Percentiles rank a stretch among this genome's conserved stretches.
These are phyloP conservation scores for Cyphomyrus plagiostoma DNA, from an alignment of 2,113 vertebrate species.

Conservation along the genomic window DNA sequence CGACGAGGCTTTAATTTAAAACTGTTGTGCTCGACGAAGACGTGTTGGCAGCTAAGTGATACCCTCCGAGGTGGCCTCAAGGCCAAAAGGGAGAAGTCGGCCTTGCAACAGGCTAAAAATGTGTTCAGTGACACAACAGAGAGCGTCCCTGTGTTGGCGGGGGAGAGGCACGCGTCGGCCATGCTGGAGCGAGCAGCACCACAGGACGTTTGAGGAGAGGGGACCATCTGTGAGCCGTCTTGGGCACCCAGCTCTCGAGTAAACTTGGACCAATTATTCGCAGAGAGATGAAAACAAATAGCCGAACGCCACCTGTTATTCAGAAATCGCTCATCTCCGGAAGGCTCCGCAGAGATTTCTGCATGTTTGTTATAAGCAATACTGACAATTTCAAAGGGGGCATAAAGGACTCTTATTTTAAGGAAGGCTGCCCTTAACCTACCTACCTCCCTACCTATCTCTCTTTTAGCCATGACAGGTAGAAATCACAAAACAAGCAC, in stretches of 20 bases:
- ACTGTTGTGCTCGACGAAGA: conserved; percentile 69
- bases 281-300: conserved; percentile 24
- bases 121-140: conserved; percentile 63
- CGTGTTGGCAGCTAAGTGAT: conserved; percentile 72
- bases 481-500: conserved; percentile 9
- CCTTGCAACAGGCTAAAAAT: conserved; percentile 47
- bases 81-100: conserved; percentile 45
- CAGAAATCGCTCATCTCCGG: neutral
- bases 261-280: conserved; percentile 48
- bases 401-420: neutral
- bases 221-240: conserved; percentile 45
- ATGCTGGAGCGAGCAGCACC: conserved; percentile 42
- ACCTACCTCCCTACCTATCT: neutral
- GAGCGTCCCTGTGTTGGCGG: conserved; percentile 46
- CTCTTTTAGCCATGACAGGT: conserved; percentile 17
- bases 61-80: conserved; percentile 72
- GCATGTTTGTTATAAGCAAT: neutral
- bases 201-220: conserved; percentile 50
- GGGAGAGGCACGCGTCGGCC: conserved; percentile 20
- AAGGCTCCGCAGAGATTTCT: conserved; percentile 14
- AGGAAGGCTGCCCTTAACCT: neutral
- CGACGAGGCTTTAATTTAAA: conserved; percentile 92
- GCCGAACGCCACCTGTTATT: conserved; percentile 16
- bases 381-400: neutral
- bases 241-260: conserved; percentile 25